phyloP scores from a whole-genome alignment of 2,797 vertebrate species.

The Notolabrus celidotus region DNA sequence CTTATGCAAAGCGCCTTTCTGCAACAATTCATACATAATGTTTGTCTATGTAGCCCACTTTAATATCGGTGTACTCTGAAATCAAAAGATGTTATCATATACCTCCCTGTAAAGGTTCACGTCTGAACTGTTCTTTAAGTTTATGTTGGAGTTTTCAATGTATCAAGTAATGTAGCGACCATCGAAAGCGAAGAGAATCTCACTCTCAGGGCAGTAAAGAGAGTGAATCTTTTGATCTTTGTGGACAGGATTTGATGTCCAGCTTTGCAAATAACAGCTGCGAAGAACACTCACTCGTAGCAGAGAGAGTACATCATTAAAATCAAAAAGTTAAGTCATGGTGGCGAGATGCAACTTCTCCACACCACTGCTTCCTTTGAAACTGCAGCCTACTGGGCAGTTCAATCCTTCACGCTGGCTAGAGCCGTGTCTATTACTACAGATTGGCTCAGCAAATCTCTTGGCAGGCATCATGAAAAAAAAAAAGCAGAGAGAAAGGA shows the following conservation, averaged over 20 bases:
- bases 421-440: slow-evolving; percentile 60
- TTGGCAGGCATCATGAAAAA: slow-evolving; percentile 51
- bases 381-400: slow-evolving; percentile 63
- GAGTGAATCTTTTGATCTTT: slow-evolving; percentile 35
- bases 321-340: slow-evolving; percentile 56
- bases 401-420: slow-evolving; percentile 58
- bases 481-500: slow-evolving; percentile 3
- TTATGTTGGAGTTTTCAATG: too few relatives aligned
- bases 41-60: too few relatives aligned
- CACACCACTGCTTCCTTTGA: slow-evolving; percentile 65
- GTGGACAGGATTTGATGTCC: slow-evolving; percentile 46
- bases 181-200: neutral
- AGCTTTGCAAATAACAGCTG: slow-evolving; percentile 54
- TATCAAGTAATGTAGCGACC: too few relatives aligned
- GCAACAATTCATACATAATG: too few relatives aligned
- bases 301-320: slow-evolving; percentile 70
- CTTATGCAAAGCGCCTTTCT: too few relatives aligned
- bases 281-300: slow-evolving; percentile 42
- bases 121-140: too few relatives aligned
- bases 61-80: too few relatives aligned
- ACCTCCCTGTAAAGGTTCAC: neutral
- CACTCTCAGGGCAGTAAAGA: slow-evolving; percentile 6
- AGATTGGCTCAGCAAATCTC: slow-evolving; percentile 65
- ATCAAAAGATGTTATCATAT: too few relatives aligned
- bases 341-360: slow-evolving; percentile 53